Percentiles rank a stretch among this genome's conserved stretches.
These are phyloP conservation scores for Cantharis nigra DNA, from an alignment of 2,888 invertebrate genomes.

Conservation along the genomic window DNA sequence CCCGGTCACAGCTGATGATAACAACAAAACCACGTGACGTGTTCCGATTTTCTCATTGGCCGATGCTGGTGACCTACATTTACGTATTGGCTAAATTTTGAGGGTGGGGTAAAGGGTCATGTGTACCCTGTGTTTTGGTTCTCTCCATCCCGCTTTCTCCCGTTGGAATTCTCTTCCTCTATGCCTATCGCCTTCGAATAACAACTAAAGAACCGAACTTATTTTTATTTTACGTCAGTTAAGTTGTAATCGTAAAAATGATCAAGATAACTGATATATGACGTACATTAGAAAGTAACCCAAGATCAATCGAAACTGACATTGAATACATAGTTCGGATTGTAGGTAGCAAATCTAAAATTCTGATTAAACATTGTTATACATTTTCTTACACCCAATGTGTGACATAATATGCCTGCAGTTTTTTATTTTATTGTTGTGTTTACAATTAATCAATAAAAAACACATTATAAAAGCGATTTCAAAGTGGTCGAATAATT, in stretches of 20 bases:
- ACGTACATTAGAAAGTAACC: conserved; percentile 7
- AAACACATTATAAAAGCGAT: neutral
- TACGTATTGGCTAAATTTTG: conserved; percentile 55
- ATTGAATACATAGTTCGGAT: conserved; percentile 15
- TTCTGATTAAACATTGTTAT: neutral
- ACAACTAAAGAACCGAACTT: neutral
- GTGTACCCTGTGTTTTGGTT: conserved; percentile 12
- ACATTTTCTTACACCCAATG: neutral
- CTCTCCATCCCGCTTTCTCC: conserved; percentile 12
- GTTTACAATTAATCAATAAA: neutral
- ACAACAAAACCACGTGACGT: conserved; percentile 71
- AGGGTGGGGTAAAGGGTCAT: conserved; percentile 52
- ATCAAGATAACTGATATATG: conserved; percentile 15
- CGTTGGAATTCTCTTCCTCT: conserved; percentile 26
- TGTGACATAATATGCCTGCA: neutral
- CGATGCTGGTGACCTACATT: conserved; percentile 61
- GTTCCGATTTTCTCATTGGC: conserved; percentile 55
- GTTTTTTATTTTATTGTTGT: neutral
- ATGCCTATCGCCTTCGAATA: neutral
- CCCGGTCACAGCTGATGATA: conserved; percentile 68
- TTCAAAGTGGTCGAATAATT: neutral
- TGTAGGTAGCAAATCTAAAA: neutral
- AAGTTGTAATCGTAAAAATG: conserved; percentile 1
- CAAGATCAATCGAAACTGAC: conserved; percentile 11
- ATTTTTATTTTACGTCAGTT: conserved; percentile 23